Evolutionary conservation across 2,888 invertebrate species (phyloP).

Genomic region (Eupithecia subumbrata): DNA sequence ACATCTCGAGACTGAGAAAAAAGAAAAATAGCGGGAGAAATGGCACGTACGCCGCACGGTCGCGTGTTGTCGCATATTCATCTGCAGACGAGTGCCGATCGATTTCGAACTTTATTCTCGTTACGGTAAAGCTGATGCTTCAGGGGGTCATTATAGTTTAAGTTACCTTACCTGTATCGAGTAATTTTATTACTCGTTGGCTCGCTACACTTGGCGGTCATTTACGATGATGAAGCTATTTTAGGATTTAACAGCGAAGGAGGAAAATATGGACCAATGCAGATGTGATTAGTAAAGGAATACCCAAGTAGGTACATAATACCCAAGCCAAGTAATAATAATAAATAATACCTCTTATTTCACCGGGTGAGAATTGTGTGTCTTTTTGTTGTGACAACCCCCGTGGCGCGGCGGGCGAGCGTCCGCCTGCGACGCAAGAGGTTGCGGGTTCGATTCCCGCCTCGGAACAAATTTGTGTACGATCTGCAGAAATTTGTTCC

Average conservation of each 20-base stretch:
- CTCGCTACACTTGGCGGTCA: conserved; percentile 11
- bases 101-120: conserved; percentile 42
- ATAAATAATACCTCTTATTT: no score
- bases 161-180: conserved; percentile 34
- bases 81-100: conserved; percentile 41
- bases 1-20: conserved; percentile 57
- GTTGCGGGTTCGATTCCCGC: no score
- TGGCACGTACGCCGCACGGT: conserved; percentile 40
- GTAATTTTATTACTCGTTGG: conserved; percentile 66
- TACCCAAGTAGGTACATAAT: not conserved
- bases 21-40: conserved; percentile 57
- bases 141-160: not conserved
- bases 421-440: no score
- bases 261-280: not conserved
- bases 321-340: no score
- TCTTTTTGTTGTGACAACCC: no score
- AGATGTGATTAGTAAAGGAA: not conserved
- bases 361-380: no score
- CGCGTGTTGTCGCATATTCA: conserved; percentile 64
- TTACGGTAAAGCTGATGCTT: conserved; percentile 1
- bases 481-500: no score
- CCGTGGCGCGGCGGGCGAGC: no score
- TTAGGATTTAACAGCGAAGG: not conserved
- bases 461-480: no score
- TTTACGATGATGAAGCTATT: conserved; percentile 63